These are phyloP conservation scores for Rotaria macrura DNA, from an alignment of 2,888 invertebrate genomes.

Conservation along the genomic window DNA sequence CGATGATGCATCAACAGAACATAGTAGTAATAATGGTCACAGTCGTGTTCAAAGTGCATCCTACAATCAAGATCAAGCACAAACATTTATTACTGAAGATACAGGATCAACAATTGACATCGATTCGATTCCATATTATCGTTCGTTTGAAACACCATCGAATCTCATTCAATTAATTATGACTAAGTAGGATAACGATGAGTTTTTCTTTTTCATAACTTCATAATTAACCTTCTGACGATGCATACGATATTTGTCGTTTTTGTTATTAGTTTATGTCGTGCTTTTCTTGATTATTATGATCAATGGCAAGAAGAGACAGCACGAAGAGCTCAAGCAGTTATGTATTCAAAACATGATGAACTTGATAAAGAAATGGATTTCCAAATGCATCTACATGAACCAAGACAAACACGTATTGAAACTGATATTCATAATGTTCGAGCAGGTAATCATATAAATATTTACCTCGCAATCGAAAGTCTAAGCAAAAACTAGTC, in stretches of 20 bases:
- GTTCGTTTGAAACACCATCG: slow-evolving; percentile 39
- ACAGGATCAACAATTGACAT: not conserved
- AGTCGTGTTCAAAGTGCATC: too few relatives aligned
- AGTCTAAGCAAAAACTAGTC: not conserved
- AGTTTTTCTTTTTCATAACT: too few relatives aligned
- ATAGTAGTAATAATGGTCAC: too few relatives aligned
- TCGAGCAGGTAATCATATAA: slow-evolving; percentile 42
- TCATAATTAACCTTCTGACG: too few relatives aligned
- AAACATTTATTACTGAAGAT: not conserved
- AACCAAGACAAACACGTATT: slow-evolving; percentile 43
- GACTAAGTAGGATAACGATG: slow-evolving; percentile 14
- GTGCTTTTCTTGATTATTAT: slow-evolving; percentile 47
- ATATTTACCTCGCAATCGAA: not conserved
- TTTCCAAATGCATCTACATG: slow-evolving; percentile 47
- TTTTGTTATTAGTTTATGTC: slow-evolving; percentile 40
- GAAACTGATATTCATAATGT: slow-evolving; percentile 50
- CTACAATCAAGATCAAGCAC: not conserved
- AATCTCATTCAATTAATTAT: slow-evolving; percentile 38
- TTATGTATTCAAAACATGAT: slow-evolving; percentile 48
- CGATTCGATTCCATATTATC: slow-evolving; percentile 35
- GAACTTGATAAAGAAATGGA: slow-evolving; percentile 49
- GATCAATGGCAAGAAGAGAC: slow-evolving; percentile 46
- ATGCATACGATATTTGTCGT: too few relatives aligned
- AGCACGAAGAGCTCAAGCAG: slow-evolving; percentile 41
- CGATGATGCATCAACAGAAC: not conserved